Evolutionary conservation across 2,797 vertebrate genomes (phyloP).

Genomic region (Megaceryle alcyon): DNA sequence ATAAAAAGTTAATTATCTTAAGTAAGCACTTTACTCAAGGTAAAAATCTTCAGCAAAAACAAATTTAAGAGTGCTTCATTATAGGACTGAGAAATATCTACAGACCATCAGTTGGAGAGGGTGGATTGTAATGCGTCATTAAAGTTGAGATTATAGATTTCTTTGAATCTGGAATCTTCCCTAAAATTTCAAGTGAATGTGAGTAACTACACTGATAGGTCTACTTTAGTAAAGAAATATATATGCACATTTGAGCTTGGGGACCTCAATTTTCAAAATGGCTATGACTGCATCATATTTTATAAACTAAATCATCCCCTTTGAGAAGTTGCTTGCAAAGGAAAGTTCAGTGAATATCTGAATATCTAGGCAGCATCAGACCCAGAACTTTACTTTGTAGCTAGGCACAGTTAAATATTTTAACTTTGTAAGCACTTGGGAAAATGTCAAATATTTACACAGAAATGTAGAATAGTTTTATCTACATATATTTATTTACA

Average conservation of each 20-base stretch:
- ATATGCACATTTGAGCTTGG: neutral
- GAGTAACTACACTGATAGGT: neutral
- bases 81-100: neutral
- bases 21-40: conserved; percentile 39
- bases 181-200: neutral
- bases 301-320: neutral
- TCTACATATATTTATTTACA: neutral
- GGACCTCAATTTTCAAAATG: neutral
- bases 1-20: conserved; percentile 38
- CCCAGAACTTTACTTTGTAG: neutral
- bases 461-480: neutral
- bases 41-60: conserved; percentile 31
- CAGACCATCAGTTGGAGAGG: neutral
- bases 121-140: neutral
- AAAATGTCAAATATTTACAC: neutral
- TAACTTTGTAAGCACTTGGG: neutral
- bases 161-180: neutral
- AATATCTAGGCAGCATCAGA: neutral
- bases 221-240: neutral
- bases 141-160: neutral
- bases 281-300: neutral
- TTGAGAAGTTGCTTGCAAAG: neutral
- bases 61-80: neutral
- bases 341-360: neutral
- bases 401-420: neutral